Base-by-base conservation (phyloP, 2,797 vertebrate species). In the Hippoglossus hippoglossus region DNA sequence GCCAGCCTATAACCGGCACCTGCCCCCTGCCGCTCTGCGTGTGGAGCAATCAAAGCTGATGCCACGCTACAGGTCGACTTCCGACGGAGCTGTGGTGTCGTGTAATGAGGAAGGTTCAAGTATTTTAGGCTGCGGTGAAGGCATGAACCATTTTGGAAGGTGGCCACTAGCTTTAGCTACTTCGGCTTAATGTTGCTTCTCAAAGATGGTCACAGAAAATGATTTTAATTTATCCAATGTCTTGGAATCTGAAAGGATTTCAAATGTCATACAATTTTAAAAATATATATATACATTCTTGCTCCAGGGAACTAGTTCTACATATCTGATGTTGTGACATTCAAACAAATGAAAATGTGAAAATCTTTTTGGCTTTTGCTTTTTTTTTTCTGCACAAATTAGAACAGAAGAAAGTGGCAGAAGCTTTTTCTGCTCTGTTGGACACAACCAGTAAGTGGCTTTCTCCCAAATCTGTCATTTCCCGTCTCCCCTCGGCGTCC, bases 1-100 rank as follows among this genome's bases (percentile, higher is more conserved):
- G 85, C 80, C 83, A 89, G 80, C 88, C 89, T 94, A 93, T 95
- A 94, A 94, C 80, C 64, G 68, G 81, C 90, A 92, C 86, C 90
- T 93, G 91, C 88, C 88, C 84, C 16, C 34, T 8, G 67, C 83
- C 67, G 73, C 63, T 34, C 55, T 61, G 73, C 54, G 75, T 46
- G 46, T 53, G 59, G 71, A 71, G 83, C 90, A 89, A 91, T 91
- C 89, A 84, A 71, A 84, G 82, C 70, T 36, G 63, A 86, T 77
- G 71, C 64, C 75, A 59, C 49, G 7, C 63, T 59, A 22, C 36
- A 55, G 63, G 78, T 80, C 61, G 68, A 34, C 65, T 75, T 71
- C 3, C 46, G 39, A 51, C 13, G 4, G 24, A 49, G 66, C 53
- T 3, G 54, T 18, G 41, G 63, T 75, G 59, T 55, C 67, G 49